Percentiles rank a stretch among this genome's conserved stretches.
phyloP scores from a whole-genome alignment of 2,797 vertebrate genomes.

The Coilia nasus region DNA sequence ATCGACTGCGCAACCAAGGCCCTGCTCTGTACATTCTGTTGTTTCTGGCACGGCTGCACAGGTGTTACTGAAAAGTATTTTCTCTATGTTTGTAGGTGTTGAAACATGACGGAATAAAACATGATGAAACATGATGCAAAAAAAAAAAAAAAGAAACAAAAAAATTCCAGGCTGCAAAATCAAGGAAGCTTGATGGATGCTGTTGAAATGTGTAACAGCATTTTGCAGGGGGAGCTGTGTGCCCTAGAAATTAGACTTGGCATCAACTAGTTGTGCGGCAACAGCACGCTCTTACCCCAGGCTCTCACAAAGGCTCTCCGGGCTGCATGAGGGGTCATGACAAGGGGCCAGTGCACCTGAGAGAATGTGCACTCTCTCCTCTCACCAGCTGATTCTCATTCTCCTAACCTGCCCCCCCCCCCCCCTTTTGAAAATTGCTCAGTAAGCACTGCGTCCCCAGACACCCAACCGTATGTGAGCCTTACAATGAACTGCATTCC shows the following conservation, averaged over 20 bases:
- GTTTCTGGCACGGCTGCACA: not conserved
- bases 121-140: too few species aligned
- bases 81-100: not conserved
- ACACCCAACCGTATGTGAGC: conserved; percentile 3
- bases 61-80: not conserved
- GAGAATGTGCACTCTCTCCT: not conserved
- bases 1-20: not conserved
- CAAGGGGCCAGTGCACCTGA: not conserved
- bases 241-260: not conserved
- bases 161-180: too few species aligned
- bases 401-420: not conserved
- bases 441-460: conserved; percentile 39
- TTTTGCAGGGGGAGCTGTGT: not conserved
- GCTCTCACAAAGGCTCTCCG: not conserved
- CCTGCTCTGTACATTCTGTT: not conserved
- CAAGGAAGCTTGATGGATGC: too few species aligned
- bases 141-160: too few species aligned
- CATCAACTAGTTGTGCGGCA: not conserved
- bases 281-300: not conserved
- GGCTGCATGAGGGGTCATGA: not conserved
- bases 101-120: not conserved
- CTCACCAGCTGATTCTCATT: not conserved
- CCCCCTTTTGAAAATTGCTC: conserved; percentile 18
- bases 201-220: too few species aligned
- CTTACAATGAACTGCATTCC: conserved; percentile 11